A percentile compares a stretch with the other conserved stretches of the same genome.
Conservation (phyloP, 1,140 invertebrate genomes). For the Zophobas atratus region DNA sequence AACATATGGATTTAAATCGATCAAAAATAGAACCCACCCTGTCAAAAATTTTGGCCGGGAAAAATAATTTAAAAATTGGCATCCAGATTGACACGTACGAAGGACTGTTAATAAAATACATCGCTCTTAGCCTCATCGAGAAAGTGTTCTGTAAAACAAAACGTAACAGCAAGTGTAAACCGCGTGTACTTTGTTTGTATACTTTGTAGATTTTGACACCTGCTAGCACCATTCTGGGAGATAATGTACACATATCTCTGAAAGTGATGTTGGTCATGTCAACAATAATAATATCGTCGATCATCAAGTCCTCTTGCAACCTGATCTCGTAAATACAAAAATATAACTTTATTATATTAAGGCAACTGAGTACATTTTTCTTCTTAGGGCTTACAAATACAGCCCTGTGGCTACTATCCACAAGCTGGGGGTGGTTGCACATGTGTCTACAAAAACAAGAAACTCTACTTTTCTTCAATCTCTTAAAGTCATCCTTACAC, state of each 20-base stretch:
- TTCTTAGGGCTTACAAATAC: neutral
- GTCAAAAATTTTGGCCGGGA: constrained; percentile 4
- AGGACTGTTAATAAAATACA: constrained; percentile 15
- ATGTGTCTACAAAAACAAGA: neutral
- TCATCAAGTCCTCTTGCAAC: neutral
- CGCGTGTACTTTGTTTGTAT: neutral
- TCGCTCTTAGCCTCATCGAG: neutral
- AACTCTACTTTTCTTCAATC: neutral
- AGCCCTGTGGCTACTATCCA: neutral
- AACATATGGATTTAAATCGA: too few relatives aligned
- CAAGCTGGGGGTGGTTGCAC: too few relatives aligned
- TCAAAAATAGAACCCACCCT: neutral
- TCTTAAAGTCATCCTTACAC: neutral
- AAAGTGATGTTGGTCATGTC: constrained; percentile 1
- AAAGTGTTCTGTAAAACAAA: neutral
- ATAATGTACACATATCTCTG: neutral
- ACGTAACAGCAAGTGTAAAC: neutral
- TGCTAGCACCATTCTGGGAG: neutral
- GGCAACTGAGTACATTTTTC: neutral
- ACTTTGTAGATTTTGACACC: neutral
- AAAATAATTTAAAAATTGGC: neutral
- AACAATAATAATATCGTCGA: neutral
- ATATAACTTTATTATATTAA: neutral
- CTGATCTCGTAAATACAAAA: neutral
- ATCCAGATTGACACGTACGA: neutral